These are phyloP conservation scores for Drosophila lutescens DNA, from an alignment of 2,888 invertebrate genomes.

Conservation along the genomic window DNA sequence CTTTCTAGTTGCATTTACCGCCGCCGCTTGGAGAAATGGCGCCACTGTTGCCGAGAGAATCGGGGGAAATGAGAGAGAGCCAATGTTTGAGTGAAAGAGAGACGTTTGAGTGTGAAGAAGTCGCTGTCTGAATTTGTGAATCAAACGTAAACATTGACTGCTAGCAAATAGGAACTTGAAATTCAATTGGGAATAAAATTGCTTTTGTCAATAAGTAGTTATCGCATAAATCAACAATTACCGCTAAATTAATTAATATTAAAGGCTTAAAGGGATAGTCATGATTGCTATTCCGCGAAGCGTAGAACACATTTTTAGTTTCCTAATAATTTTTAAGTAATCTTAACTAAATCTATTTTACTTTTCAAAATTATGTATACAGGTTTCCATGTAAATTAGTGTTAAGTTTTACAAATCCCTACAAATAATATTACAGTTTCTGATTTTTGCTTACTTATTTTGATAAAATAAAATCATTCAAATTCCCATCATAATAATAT, in stretches of 20 bases:
- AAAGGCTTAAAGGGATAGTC: not conserved
- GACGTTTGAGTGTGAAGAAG: constrained; percentile 15
- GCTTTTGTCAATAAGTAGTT: constrained; percentile 7
- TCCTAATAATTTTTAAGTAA: not conserved
- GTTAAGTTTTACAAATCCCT: too few species aligned
- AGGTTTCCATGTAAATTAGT: too few species aligned
- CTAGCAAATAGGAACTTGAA: constrained; percentile 22
- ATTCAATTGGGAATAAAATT: constrained; percentile 19
- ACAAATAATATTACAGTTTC: too few species aligned
- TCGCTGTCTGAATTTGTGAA: constrained; percentile 19
- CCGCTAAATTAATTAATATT: not conserved
- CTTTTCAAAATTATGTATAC: too few species aligned
- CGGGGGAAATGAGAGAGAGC: not conserved
- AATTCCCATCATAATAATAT: too few species aligned
- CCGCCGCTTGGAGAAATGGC: constrained; percentile 57
- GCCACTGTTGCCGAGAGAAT: constrained; percentile 49
- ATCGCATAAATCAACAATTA: not conserved
- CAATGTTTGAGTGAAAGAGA: constrained; percentile 36
- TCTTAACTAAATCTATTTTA: too few species aligned
- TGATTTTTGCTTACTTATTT: too few species aligned
- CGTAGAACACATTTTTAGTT: too few species aligned
- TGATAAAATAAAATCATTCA: too few species aligned
- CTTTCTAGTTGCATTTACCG: constrained; percentile 45
- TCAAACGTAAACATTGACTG: constrained; percentile 42
- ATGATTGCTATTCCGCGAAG: not conserved